Evolutionary conservation across 2,888 invertebrate species (phyloP).

Genomic region (Lepidocyrtoides sp.): DNA sequence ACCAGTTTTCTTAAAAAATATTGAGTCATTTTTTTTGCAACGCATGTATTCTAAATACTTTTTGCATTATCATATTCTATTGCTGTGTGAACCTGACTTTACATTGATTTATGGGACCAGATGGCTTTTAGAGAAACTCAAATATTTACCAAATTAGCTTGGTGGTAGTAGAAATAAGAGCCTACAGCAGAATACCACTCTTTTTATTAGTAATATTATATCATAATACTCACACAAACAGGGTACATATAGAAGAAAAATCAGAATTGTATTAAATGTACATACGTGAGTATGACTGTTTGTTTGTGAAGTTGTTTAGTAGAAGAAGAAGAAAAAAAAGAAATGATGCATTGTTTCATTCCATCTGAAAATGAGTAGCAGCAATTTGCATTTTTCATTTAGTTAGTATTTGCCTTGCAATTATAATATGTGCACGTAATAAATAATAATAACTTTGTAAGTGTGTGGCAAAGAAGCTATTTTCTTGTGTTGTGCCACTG

Average conservation of each 20-base stretch:
- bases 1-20: constrained; percentile 31
- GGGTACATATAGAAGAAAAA: background rate
- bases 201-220: background rate
- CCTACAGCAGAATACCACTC: constrained; percentile 51
- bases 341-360: constrained; percentile 71
- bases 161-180: constrained; percentile 15
- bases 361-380: constrained; percentile 35
- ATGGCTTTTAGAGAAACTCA: constrained; percentile 56
- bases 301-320: constrained; percentile 30
- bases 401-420: constrained; percentile 67
- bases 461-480: constrained; percentile 41
- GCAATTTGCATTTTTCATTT: constrained; percentile 77
- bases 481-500: constrained; percentile 29
- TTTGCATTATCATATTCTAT: constrained; percentile 50
- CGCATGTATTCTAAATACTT: background rate
- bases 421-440: constrained; percentile 71
- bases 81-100: constrained; percentile 26
- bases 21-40: constrained; percentile 56
- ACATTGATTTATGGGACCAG: constrained; percentile 64
- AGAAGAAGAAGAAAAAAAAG: constrained; percentile 3
- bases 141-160: constrained; percentile 64
- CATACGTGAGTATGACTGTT: constrained; percentile 7
- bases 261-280: background rate
- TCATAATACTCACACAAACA: background rate
- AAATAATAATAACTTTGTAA: constrained; percentile 46